phyloP scores from a whole-genome alignment of 1,140 invertebrate genomes.

The Zaprionus vittiger region DNA sequence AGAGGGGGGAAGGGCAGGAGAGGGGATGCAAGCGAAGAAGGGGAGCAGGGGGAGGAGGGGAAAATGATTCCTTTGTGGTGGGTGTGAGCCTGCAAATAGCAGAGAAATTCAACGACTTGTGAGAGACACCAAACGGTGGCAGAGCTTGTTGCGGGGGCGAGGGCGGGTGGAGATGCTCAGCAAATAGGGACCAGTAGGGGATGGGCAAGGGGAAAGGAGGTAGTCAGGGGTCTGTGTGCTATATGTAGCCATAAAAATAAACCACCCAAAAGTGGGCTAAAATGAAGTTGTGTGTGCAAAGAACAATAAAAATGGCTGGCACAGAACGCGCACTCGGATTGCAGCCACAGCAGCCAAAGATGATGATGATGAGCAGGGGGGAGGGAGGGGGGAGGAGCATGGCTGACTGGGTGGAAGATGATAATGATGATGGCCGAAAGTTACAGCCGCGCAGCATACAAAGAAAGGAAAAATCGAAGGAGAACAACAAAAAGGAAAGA shows the following conservation, averaged over 20 bases:
- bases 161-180: neutral
- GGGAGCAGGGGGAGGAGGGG: neutral
- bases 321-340: slow-evolving; percentile 1
- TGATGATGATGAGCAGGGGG: slow-evolving; percentile 9
- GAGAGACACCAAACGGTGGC: slow-evolving; percentile 47
- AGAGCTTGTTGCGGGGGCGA: neutral
- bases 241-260: slow-evolving; percentile 77
- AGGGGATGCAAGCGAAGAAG: neutral
- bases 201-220: neutral
- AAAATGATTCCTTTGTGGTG: slow-evolving; percentile 31
- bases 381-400: neutral
- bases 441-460: slow-evolving; percentile 54
- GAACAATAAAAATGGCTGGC: slow-evolving; percentile 78
- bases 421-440: slow-evolving; percentile 69
- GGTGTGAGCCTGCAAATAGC: slow-evolving; percentile 75
- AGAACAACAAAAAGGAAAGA: slow-evolving; percentile 48
- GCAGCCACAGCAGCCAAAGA: slow-evolving; percentile 14
- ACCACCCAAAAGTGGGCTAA: slow-evolving; percentile 80
- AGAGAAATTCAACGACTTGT: slow-evolving; percentile 67
- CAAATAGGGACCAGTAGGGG: neutral
- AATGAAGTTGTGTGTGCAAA: slow-evolving; percentile 81
- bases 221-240: neutral
- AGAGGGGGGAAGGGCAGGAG: neutral
- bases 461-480: slow-evolving; percentile 37
- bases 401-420: slow-evolving; percentile 11